A percentile compares a stretch with the other conserved stretches of the same genome.
phyloP scores from a whole-genome alignment of 1,140 invertebrate genomes.

The Rhagoletis pomonella region DNA sequence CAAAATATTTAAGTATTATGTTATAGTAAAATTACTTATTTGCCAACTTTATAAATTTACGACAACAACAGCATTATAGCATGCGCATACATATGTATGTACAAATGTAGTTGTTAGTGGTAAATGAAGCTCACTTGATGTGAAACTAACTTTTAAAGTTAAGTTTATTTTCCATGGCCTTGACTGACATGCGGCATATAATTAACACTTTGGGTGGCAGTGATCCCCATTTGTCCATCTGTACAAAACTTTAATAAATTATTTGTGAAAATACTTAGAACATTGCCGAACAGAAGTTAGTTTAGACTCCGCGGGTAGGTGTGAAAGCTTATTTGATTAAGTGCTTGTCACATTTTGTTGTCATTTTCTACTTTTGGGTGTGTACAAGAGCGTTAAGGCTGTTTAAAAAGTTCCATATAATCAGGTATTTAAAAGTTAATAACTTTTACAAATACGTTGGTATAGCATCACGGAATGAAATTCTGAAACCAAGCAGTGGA shows the following conservation, averaged over 20 bases:
- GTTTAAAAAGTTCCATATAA: too few species aligned
- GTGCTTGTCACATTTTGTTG: neutral
- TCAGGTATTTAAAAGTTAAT: too few species aligned
- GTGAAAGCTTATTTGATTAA: neutral
- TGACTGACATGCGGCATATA: neutral
- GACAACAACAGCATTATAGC: neutral
- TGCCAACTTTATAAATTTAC: conserved; percentile 4
- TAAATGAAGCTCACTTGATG: conserved; percentile 25
- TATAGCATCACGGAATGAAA: too few species aligned
- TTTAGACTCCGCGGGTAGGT: neutral
- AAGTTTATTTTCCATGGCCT: conserved; percentile 13
- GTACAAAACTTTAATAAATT: neutral
- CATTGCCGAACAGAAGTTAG: neutral
- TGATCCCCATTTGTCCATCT: neutral
- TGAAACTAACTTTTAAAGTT: neutral
- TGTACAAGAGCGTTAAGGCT: too few species aligned
- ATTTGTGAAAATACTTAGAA: neutral
- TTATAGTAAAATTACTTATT: neutral
- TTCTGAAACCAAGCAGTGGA: too few species aligned
- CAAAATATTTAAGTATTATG: neutral
- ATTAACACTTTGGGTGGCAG: neutral
- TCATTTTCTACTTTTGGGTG: neutral
- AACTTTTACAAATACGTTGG: too few species aligned
- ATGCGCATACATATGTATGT: neutral
- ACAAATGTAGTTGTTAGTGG: neutral